Percentiles rank a stretch among this genome's conserved stretches.
Conservation (phyloP, 2,797 vertebrate genomes). For the Chelon auratus region DNA sequence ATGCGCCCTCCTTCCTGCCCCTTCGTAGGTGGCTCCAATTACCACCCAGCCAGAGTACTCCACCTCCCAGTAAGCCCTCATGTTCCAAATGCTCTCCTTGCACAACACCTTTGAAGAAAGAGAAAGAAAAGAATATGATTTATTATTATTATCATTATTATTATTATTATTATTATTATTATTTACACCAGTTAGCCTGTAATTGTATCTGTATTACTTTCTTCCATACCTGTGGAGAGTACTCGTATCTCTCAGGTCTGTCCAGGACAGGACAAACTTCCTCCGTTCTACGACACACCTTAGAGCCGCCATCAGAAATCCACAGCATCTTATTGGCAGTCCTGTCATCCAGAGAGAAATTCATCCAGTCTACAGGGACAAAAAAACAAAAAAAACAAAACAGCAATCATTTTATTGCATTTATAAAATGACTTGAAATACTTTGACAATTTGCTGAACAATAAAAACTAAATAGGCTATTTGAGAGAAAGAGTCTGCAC, state of each 20-base stretch:
- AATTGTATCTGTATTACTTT: not conserved
- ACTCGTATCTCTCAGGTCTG: constrained; percentile 74
- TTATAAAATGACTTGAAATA: not conserved
- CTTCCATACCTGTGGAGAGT: constrained; percentile 68
- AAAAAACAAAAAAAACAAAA: not conserved
- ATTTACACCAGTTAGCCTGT: not conserved
- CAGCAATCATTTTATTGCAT: not conserved
- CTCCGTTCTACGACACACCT: constrained; percentile 64
- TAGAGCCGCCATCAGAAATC: constrained; percentile 62
- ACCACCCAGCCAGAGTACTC: constrained; percentile 66
- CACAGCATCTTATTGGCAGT: constrained; percentile 78
- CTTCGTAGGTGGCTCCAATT: constrained; percentile 70
- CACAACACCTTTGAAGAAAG: constrained; percentile 68
- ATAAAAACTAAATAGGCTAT: no score
- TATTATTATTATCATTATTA: not conserved
- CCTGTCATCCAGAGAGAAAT: constrained; percentile 72
- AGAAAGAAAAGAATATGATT: not conserved
- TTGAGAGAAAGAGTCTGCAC: not conserved
- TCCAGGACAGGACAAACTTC: constrained; percentile 77
- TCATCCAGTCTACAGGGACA: constrained; percentile 55
- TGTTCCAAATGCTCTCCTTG: constrained; percentile 69
- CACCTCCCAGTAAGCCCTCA: constrained; percentile 77
- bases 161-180: not conserved
- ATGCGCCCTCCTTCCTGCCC: constrained; percentile 57
- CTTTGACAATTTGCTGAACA: no score